Evolutionary conservation across 2,888 invertebrate species (phyloP), one percentile per base, ranked within the genome.

Genomic region (Thecophora atra): DNA sequence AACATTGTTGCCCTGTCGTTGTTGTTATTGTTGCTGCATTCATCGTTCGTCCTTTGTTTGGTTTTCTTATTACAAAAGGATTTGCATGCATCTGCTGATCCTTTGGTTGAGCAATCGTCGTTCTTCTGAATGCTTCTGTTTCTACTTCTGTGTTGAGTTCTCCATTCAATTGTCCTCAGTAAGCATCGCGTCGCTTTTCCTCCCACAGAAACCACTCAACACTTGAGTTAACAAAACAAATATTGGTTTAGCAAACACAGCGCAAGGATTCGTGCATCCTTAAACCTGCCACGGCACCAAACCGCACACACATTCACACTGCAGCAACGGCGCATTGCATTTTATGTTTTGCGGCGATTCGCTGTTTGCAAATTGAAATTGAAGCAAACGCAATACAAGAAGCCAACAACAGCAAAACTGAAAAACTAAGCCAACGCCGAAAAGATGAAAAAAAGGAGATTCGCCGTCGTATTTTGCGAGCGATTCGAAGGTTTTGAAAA

Each of bases 211-310:
- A 74, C 74, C 73, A 75, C 75, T 75, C 75, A 76, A 77, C 74
- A 76, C 76, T 76, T 75, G 73, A 78, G 74, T 75, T 76, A 77
- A 76, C 77, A 74, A 74, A 76, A 74, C 74, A 77, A 78, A 76
- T 76, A 75, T 75, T 75, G 74, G 74, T 76, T 71, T 51, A 72
- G 64, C 74, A 76, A 74, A 74, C 74, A 73, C 51, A 71, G 28
- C 17, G 56, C 58, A 65, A 64, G 65, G 56, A 71, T 65, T 65
- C 64, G 65, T 37, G 54, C 44, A 37, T 44, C 44, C 58, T 64
- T 19, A 47, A 17, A 26, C 47, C 47, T 63, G 28, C 4, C 28
- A n/a, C 11, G 6, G 3, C 26, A 51, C 51, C 26, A 11, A 65
- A 15, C 26, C 28, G 8, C 56, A 56, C 56, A 56, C 26, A 28